phyloP scores from a whole-genome alignment of 2,888 invertebrate genomes.

The Monopis laevigella region DNA sequence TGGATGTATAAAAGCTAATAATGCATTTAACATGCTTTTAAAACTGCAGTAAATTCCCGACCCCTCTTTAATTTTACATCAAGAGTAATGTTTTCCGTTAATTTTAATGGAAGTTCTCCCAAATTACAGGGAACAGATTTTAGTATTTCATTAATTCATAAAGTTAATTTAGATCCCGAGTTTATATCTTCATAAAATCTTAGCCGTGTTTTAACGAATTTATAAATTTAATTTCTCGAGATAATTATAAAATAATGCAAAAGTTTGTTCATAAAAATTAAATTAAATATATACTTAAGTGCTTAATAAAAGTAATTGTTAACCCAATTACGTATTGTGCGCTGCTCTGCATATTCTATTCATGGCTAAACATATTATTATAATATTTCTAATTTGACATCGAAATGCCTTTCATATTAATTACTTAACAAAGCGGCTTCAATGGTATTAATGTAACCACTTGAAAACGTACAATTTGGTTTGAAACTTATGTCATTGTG shows the following conservation, averaged over 20 bases:
- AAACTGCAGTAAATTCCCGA: constrained; percentile 20
- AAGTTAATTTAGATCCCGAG: no score
- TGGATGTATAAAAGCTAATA: constrained; percentile 26
- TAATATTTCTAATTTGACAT: constrained; percentile 6
- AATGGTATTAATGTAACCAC: constrained; percentile 6
- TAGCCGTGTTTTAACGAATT: no score
- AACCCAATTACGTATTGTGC: no score
- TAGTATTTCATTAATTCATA: no score
- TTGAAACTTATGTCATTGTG: constrained; percentile 3
- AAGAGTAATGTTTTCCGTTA: no score
- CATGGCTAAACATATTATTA: neutral
- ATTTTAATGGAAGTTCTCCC: neutral
- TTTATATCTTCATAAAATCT: no score
- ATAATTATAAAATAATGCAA: no score
- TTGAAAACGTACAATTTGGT: constrained; percentile 1
- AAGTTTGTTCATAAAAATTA: no score
- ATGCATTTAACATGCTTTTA: constrained; percentile 32
- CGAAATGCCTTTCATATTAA: constrained; percentile 2
- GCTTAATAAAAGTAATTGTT: no score
- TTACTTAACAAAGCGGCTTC: constrained; percentile 2
- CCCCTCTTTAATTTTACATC: neutral
- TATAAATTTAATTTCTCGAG: no score
- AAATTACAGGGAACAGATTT: neutral
- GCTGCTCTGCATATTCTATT: no score
- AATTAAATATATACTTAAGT: no score